A percentile compares a stretch with the other conserved stretches of the same genome.
phyloP scores from a whole-genome alignment of 2,888 invertebrate genomes.

The Drosophila fungiperda region DNA sequence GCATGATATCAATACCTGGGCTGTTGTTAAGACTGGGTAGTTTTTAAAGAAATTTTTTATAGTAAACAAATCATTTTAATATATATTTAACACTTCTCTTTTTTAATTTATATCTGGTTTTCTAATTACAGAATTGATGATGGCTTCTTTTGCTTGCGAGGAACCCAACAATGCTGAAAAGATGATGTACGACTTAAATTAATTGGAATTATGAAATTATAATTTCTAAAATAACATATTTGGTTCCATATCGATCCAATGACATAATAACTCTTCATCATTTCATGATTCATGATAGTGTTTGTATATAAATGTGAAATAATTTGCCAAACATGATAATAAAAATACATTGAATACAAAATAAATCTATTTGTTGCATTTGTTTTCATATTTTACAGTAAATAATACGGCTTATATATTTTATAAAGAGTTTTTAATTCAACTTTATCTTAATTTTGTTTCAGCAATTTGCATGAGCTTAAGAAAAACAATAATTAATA shows the following conservation, averaged over 20 bases:
- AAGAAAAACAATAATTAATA: background rate
- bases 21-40: background rate
- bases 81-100: background rate
- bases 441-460: background rate
- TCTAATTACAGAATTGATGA: slow-evolving; percentile 33
- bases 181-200: slow-evolving; percentile 37
- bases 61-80: background rate
- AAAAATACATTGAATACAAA: slow-evolving; percentile 3
- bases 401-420: background rate
- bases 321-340: slow-evolving; percentile 5
- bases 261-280: no score
- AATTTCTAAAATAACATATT: background rate
- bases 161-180: slow-evolving; percentile 42
- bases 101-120: background rate
- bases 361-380: background rate
- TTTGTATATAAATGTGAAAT: background rate
- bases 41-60: background rate
- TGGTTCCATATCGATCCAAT: background rate
- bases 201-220: background rate
- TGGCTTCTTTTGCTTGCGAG: slow-evolving; percentile 44
- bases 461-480: background rate
- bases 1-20: slow-evolving; percentile 5
- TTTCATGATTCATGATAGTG: background rate
- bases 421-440: no score
- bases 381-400: background rate